Evolutionary conservation across 2,113 vertebrate genomes (phyloP).

Genomic region (Atlantisia rogersi): DNA sequence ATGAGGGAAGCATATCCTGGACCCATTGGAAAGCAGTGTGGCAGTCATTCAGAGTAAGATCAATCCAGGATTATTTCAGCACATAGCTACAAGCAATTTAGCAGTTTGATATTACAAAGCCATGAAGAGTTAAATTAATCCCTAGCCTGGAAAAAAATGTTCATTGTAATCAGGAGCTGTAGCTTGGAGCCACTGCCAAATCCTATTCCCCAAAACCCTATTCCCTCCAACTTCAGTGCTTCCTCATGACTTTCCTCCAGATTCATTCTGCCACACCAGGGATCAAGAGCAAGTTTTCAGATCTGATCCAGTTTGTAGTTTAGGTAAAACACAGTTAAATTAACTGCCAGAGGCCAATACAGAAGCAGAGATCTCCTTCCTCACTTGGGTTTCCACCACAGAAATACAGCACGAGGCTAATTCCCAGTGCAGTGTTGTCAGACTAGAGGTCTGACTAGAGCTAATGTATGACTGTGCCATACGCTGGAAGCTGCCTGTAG

Average conservation of each 20-base stretch:
- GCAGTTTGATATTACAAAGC: conserved; percentile 1
- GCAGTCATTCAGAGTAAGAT: neutral
- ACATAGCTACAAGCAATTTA: neutral
- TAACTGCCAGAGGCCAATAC: neutral
- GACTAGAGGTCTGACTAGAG: neutral
- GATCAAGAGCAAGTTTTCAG: neutral
- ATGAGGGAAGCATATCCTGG: neutral
- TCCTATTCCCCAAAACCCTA: neutral
- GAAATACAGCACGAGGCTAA: neutral
- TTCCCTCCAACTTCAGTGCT: neutral
- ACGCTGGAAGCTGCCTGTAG: neutral
- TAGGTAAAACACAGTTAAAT: neutral
- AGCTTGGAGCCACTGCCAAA: neutral
- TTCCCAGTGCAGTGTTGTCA: neutral
- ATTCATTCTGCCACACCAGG: neutral
- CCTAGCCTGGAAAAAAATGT: neutral
- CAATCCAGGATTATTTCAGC: neutral
- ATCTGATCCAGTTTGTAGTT: neutral
- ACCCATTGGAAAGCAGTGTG: neutral
- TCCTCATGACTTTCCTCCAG: neutral
- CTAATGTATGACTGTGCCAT: neutral
- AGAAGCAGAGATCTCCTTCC: neutral
- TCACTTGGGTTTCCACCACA: neutral
- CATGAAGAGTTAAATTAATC: conserved; percentile 20
- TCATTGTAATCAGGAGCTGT: neutral